Evolutionary conservation across 2,797 vertebrate genomes (phyloP).

Genomic region (Galaxias olidus): DNA sequence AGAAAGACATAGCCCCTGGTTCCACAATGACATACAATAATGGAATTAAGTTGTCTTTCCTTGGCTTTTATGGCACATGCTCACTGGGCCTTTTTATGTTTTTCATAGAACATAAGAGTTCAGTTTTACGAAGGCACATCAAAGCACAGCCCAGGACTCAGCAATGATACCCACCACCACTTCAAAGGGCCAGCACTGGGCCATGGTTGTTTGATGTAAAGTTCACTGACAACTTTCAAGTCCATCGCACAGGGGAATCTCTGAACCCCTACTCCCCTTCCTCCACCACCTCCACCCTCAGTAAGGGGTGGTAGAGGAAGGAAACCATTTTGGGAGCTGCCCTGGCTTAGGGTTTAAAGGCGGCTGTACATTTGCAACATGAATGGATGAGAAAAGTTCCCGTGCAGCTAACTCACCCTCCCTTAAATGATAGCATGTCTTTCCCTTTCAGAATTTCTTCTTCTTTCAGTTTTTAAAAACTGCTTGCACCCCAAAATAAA

Average conservation of each 20-base stretch:
- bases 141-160: constrained; percentile 57
- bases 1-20: too few species aligned
- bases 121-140: constrained; percentile 57
- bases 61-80: constrained; percentile 54
- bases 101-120: constrained; percentile 34
- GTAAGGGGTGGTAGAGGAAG: constrained; percentile 51
- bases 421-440: constrained; percentile 29
- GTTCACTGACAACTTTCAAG: constrained; percentile 82
- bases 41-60: constrained; percentile 2
- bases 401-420: constrained; percentile 10
- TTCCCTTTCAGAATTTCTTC: constrained; percentile 23
- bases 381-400: constrained; percentile 24
- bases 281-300: constrained; percentile 41
- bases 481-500: too few species aligned
- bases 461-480: constrained; percentile 10
- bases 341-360: constrained; percentile 39
- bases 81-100: constrained; percentile 57
- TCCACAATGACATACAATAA: too few species aligned
- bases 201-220: constrained; percentile 77
- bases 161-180: constrained; percentile 54
- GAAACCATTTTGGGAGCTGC: constrained; percentile 41
- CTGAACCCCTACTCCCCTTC: constrained; percentile 55
- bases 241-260: constrained; percentile 64
- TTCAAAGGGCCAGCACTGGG: constrained; percentile 74
- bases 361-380: constrained; percentile 28